phyloP scores from a whole-genome alignment of 37 sponge, comb jelly and placozoan species.

The Chondrilla cf. caribensis region DNA sequence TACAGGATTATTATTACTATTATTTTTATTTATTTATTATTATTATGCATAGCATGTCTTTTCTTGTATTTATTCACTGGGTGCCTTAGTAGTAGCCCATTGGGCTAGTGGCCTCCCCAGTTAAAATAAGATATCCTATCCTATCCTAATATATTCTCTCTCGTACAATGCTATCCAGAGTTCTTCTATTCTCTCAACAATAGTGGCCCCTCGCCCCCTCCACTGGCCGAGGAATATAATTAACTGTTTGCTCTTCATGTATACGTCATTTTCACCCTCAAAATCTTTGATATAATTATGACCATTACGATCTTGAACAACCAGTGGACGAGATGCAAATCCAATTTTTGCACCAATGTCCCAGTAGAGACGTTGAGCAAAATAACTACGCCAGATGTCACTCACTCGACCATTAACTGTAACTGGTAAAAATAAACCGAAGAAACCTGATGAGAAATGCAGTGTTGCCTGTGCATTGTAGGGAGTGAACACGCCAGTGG shows the following conservation, averaged over 20 bases:
- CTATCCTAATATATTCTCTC: slow-evolving; percentile 8
- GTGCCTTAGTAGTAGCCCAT: no score
- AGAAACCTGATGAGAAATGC: slow-evolving; percentile 21
- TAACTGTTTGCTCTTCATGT: slow-evolving; percentile 33
- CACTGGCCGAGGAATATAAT: slow-evolving; percentile 29
- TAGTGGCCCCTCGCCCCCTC: slow-evolving; percentile 16
- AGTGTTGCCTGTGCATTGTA: slow-evolving; percentile 57
- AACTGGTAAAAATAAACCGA: slow-evolving; percentile 38
- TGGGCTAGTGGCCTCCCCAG: no score
- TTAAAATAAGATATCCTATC: no score
- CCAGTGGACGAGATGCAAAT: slow-evolving; percentile 19
- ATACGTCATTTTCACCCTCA: slow-evolving; percentile 33
- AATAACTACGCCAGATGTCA: slow-evolving; percentile 60
- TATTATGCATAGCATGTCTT: no score
- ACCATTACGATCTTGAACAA: slow-evolving; percentile 34
- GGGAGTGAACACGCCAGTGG: slow-evolving; percentile 30
- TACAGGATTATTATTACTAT: no score
- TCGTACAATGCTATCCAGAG: slow-evolving; percentile 42
- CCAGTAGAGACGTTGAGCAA: slow-evolving; percentile 39
- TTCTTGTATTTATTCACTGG: no score
- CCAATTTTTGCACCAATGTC: slow-evolving; percentile 24
- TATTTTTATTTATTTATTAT: no score
- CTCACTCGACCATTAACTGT: slow-evolving; percentile 36
- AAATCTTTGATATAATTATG: slow-evolving; percentile 39
- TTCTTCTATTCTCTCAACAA: slow-evolving; percentile 25